Conservation (phyloP, 1,140 invertebrate genomes). For the Heliconius nattereri region DNA sequence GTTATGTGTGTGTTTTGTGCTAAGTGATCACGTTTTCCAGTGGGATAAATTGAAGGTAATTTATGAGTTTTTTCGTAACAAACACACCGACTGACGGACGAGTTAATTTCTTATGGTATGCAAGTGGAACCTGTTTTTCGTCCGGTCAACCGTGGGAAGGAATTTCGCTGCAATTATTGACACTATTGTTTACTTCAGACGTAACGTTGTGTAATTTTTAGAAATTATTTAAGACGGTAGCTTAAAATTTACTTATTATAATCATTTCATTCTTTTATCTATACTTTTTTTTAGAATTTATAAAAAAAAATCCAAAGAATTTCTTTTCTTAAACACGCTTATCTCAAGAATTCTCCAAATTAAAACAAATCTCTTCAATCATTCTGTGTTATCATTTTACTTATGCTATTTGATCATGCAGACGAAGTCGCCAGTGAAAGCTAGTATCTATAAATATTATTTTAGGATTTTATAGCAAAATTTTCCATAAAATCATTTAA, state of each 20-base stretch:
- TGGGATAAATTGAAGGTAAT: conserved; percentile 36
- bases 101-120: conserved; percentile 71
- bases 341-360: too few relatives aligned
- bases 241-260: neutral
- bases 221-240: neutral
- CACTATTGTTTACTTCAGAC: conserved; percentile 16
- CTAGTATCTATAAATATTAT: neutral
- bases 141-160: conserved; percentile 75
- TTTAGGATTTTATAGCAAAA: neutral
- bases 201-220: conserved; percentile 19
- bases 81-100: conserved; percentile 40
- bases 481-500: neutral
- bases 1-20: conserved; percentile 50
- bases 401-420: too few relatives aligned
- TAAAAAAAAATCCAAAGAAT: too few relatives aligned
- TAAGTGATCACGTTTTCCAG: neutral
- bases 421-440: too few relatives aligned
- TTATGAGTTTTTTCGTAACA: conserved; percentile 58
- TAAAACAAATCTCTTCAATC: too few relatives aligned
- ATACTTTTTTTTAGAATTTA: too few relatives aligned
- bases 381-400: too few relatives aligned
- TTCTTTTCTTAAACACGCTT: too few relatives aligned
- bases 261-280: neutral
- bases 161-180: conserved; percentile 50
- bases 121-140: conserved; percentile 69